Conservation (phyloP, 2,888 invertebrate species). For the Brachylomia viminalis region DNA sequence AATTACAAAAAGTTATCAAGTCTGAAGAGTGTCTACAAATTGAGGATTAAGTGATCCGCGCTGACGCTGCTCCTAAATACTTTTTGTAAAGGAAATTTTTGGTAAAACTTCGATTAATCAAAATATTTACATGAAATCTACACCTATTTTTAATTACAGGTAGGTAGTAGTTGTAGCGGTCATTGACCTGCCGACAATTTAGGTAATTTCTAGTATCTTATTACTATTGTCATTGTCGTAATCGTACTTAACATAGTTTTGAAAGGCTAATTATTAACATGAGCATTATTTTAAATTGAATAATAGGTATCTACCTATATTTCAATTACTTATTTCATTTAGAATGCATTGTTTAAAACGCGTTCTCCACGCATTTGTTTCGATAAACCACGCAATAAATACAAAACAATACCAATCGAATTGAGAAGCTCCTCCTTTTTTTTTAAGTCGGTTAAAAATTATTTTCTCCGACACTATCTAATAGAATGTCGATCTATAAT, state of each 20-base stretch:
- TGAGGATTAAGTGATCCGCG: slow-evolving; percentile 35
- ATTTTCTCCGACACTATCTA: background rate
- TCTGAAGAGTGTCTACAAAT: slow-evolving; percentile 37
- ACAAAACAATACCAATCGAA: background rate
- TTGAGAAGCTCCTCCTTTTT: background rate
- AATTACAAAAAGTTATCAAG: slow-evolving; percentile 57
- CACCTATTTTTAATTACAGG: slow-evolving; percentile 44
- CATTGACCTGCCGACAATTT: slow-evolving; percentile 26
- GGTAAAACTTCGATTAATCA: slow-evolving; percentile 16
- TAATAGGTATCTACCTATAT: too few species aligned
- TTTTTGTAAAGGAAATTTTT: slow-evolving; percentile 28
- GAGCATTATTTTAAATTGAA: background rate
- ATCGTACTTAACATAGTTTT: slow-evolving; percentile 18
- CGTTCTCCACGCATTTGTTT: background rate
- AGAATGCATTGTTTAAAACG: background rate
- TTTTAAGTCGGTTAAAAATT: background rate
- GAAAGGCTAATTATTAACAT: slow-evolving; percentile 16
- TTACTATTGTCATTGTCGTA: slow-evolving; percentile 17
- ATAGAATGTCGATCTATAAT: background rate
- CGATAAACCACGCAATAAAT: background rate
- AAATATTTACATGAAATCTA: slow-evolving; percentile 16
- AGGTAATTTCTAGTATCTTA: slow-evolving; percentile 29
- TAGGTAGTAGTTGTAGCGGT: slow-evolving; percentile 42
- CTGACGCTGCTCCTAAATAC: slow-evolving; percentile 20
- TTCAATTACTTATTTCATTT: background rate